Percentiles rank a stretch among this genome's conserved stretches.
Conservation (phyloP, 2,888 invertebrate species). For the Leptodirus hochenwartii region DNA sequence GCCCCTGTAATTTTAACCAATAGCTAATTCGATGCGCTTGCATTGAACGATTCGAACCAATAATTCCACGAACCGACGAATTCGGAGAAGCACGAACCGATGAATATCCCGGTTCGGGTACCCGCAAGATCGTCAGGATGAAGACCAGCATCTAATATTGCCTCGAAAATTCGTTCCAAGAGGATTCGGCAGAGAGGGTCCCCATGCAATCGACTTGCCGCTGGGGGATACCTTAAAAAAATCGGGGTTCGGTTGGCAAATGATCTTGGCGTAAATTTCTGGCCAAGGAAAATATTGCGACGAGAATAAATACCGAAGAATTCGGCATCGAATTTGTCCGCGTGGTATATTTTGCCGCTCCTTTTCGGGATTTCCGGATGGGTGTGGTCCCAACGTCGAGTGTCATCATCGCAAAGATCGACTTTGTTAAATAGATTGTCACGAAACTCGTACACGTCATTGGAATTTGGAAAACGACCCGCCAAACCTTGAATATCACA, state of each 20-base stretch:
- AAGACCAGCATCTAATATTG: conserved; percentile 40
- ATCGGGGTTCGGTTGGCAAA: too few relatives aligned
- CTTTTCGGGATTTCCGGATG: conserved; percentile 38
- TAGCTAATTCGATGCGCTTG: conserved; percentile 79
- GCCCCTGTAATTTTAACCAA: conserved; percentile 68
- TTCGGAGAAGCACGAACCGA: conserved; percentile 62
- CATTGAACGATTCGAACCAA: conserved; percentile 53
- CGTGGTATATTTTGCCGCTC: conserved; percentile 42
- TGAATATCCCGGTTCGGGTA: conserved; percentile 59
- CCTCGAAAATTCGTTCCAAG: conserved; percentile 40
- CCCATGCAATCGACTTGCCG: conserved; percentile 41
- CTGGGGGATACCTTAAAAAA: conserved; percentile 19
- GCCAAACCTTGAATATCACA: conserved; percentile 27
- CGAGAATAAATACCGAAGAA: conserved; percentile 26
- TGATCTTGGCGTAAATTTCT: too few relatives aligned
- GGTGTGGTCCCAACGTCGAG: conserved; percentile 54
- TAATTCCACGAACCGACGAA: too few relatives aligned
- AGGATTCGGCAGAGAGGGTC: conserved; percentile 38
- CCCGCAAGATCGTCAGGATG: conserved; percentile 54
- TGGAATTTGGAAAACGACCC: conserved; percentile 61
- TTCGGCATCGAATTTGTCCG: conserved; percentile 34
- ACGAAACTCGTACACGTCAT: conserved; percentile 49
- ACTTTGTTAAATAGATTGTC: conserved; percentile 56
- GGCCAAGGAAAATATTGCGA: conserved; percentile 2
- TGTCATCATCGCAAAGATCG: conserved; percentile 69